Percentiles rank a stretch among this genome's conserved stretches.
Evolutionary conservation across 2,888 invertebrate species (phyloP).

Genomic region (Ditylenchus weischeri): DNA sequence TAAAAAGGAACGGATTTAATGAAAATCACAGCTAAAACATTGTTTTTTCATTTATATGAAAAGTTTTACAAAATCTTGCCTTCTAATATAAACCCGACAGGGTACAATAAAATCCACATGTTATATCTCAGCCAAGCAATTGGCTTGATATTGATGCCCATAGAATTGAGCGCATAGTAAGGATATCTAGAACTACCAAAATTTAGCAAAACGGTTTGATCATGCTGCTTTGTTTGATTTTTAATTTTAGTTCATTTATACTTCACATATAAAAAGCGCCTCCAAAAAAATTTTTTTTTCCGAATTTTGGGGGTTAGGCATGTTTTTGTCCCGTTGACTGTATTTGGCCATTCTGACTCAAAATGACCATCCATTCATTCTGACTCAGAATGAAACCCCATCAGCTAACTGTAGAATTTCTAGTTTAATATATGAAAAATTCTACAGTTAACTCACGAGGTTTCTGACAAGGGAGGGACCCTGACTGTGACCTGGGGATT

Average conservation of each 20-base stretch:
- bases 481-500: too few relatives aligned
- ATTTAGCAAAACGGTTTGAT: conserved; percentile 20
- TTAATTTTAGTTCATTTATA: neutral
- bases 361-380: too few relatives aligned
- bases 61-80: conserved; percentile 61
- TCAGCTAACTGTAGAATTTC: too few relatives aligned
- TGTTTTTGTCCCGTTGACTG: too few relatives aligned
- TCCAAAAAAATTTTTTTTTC: too few relatives aligned
- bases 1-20: conserved; percentile 79
- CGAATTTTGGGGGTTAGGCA: too few relatives aligned
- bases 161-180: conserved; percentile 79
- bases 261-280: too few relatives aligned
- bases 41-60: neutral
- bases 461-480: too few relatives aligned
- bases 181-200: conserved; percentile 72
- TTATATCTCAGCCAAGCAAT: conserved; percentile 89
- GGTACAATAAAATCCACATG: conserved; percentile 88
- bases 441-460: too few relatives aligned
- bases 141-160: conserved; percentile 72
- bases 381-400: too few relatives aligned
- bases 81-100: conserved; percentile 82
- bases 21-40: conserved; percentile 60
- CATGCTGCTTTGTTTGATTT: neutral
- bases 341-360: too few relatives aligned
- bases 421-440: too few relatives aligned